Conservation (phyloP, 1,140 invertebrate species). For the Thereuonema tuberculata region DNA sequence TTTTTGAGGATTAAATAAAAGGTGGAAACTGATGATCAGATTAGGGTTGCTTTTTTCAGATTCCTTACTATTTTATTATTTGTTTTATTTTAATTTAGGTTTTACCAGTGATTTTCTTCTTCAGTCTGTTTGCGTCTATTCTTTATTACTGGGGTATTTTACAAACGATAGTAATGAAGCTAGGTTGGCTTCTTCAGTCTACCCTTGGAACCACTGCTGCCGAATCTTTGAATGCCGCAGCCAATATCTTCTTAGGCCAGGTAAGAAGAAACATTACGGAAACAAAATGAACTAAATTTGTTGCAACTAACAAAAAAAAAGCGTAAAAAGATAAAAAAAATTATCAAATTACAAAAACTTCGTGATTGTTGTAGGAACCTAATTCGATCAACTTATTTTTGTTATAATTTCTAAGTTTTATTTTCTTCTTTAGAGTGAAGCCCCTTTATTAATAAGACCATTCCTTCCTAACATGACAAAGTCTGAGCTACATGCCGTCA, state of each 20-base stretch:
- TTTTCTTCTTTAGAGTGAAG: constrained; percentile 55
- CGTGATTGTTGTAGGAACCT: too few relatives aligned
- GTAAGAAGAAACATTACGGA: too few relatives aligned
- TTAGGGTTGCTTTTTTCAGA: too few relatives aligned
- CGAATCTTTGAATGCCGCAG: constrained; percentile 79
- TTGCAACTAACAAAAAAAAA: too few relatives aligned
- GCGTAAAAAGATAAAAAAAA: too few relatives aligned
- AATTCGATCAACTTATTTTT: too few relatives aligned
- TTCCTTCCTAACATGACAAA: constrained; percentile 67
- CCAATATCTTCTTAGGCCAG: constrained; percentile 81
- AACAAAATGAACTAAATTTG: too few relatives aligned
- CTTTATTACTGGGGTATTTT: constrained; percentile 75
- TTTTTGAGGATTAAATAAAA: too few relatives aligned
- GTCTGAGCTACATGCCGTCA: constrained; percentile 83
- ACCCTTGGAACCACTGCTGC: constrained; percentile 74
- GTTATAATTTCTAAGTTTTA: background rate
- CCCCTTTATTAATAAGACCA: constrained; percentile 71
- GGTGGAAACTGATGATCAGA: too few relatives aligned
- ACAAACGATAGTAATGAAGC: constrained; percentile 68
- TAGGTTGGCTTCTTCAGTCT: constrained; percentile 57
- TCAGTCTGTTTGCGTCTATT: constrained; percentile 72
- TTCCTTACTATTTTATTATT: too few relatives aligned
- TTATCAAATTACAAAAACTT: too few relatives aligned
- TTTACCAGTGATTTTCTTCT: constrained; percentile 77
- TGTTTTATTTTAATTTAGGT: constrained; percentile 39